Conservation (phyloP, 2,888 invertebrate species). For the Trichopoda pennipes region DNA sequence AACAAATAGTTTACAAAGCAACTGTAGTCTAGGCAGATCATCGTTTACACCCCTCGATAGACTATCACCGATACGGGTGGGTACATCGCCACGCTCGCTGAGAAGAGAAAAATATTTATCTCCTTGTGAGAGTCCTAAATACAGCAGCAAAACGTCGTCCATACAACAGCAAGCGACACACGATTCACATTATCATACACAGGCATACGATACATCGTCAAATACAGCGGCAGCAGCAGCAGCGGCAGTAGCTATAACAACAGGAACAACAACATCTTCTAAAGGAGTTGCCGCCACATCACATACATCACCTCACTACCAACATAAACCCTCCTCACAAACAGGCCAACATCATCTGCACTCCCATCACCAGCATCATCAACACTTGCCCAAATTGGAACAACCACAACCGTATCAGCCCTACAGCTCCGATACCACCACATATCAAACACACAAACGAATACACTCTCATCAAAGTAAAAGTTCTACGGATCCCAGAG, state of each 20-base stretch:
- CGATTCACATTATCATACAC: slow-evolving; percentile 62
- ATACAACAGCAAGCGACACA: slow-evolving; percentile 47
- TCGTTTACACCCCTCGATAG: slow-evolving; percentile 57
- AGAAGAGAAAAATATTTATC: slow-evolving; percentile 65
- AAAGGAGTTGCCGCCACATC: slow-evolving; percentile 56
- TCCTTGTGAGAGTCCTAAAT: slow-evolving; percentile 67
- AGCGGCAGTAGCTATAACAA: slow-evolving; percentile 57
- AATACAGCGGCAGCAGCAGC: slow-evolving; percentile 37
- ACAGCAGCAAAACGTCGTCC: slow-evolving; percentile 68
- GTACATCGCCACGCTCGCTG: slow-evolving; percentile 52
- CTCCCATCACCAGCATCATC: slow-evolving; percentile 42
- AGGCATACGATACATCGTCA: slow-evolving; percentile 59
- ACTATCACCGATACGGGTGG: slow-evolving; percentile 51
- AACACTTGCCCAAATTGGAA: slow-evolving; percentile 50
- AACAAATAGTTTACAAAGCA: slow-evolving; percentile 62
- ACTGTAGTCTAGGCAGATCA: slow-evolving; percentile 53
- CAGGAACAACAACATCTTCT: slow-evolving; percentile 73
- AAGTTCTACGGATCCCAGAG: slow-evolving; percentile 45
- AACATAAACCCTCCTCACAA: slow-evolving; percentile 52
- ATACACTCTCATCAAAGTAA: slow-evolving; percentile 40
- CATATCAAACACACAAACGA: slow-evolving; percentile 61
- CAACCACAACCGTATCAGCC: slow-evolving; percentile 60
- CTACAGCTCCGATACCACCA: slow-evolving; percentile 58
- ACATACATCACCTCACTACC: slow-evolving; percentile 62
- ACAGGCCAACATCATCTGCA: slow-evolving; percentile 35